Percentiles rank a stretch among this genome's conserved stretches.
phyloP scores from a whole-genome alignment of 2,888 invertebrate species.

The Noctua fimbriata region DNA sequence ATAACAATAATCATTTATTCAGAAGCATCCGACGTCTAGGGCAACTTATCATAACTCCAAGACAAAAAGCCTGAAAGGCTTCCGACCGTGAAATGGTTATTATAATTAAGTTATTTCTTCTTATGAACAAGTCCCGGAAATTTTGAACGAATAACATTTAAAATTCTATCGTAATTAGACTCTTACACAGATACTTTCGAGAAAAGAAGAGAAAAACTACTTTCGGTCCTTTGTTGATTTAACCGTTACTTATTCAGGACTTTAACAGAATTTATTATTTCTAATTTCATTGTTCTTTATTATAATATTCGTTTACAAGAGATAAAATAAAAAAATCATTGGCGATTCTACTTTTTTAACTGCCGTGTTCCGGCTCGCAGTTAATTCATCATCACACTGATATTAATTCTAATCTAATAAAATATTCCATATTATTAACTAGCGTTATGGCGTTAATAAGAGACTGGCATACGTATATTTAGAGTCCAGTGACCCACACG shows the following conservation, averaged over 20 bases:
- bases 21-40: neutral
- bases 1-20: slow-evolving; percentile 16
- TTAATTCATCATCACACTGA: neutral
- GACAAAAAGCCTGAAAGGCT: slow-evolving; percentile 12
- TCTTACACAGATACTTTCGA: neutral
- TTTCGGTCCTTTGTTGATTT: neutral
- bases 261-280: slow-evolving; percentile 15
- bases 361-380: neutral
- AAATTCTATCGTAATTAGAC: slow-evolving; percentile 38
- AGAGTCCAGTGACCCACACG: neutral
- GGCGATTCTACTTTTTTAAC: neutral
- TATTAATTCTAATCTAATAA: neutral
- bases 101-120: slow-evolving; percentile 32
- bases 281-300: neutral
- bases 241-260: neutral
- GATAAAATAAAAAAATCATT: neutral
- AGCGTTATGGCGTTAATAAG: neutral
- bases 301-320: neutral
- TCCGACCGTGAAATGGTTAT: slow-evolving; percentile 33
- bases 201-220: slow-evolving; percentile 6
- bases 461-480: neutral
- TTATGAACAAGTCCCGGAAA: slow-evolving; percentile 11
- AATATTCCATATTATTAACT: neutral
- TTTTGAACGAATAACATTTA: slow-evolving; percentile 25
- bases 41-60: slow-evolving; percentile 17